phyloP scores from a whole-genome alignment of 2,797 vertebrate species.

The Tenualosa ilisha region DNA sequence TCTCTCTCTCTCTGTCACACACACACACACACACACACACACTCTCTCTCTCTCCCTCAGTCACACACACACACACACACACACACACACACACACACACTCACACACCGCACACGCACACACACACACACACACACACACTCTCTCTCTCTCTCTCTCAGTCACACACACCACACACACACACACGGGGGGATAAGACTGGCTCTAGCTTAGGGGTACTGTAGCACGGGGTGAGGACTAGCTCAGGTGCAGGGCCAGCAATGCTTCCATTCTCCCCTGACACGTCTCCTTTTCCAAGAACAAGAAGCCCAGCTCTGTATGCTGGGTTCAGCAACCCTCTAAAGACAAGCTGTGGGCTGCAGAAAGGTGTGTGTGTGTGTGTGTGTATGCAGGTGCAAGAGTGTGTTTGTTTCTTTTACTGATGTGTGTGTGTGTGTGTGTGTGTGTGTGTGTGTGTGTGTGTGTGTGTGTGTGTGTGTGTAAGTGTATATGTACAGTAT shows the following conservation, averaged over 20 bases:
- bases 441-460: not conserved
- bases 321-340: not conserved
- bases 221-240: not conserved
- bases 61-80: not conserved
- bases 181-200: not conserved
- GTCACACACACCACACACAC: not conserved
- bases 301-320: not conserved
- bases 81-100: not conserved
- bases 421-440: not conserved
- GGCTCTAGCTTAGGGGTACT: not conserved
- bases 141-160: too few relatives aligned
- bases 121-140: not conserved
- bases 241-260: not conserved
- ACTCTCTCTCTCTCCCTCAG: too few relatives aligned
- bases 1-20: not conserved
- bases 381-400: not conserved
- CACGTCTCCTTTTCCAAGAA: not conserved
- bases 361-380: not conserved
- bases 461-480: too few relatives aligned
- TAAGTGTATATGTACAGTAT: too few relatives aligned
- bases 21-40: not conserved
- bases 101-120: too few relatives aligned
- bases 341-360: constrained; percentile 9
- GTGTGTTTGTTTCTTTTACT: not conserved
- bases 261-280: not conserved